Evolutionary conservation across 92 coral and sea anemone genomes (phyloP).

Genomic region (Porites lobata): DNA sequence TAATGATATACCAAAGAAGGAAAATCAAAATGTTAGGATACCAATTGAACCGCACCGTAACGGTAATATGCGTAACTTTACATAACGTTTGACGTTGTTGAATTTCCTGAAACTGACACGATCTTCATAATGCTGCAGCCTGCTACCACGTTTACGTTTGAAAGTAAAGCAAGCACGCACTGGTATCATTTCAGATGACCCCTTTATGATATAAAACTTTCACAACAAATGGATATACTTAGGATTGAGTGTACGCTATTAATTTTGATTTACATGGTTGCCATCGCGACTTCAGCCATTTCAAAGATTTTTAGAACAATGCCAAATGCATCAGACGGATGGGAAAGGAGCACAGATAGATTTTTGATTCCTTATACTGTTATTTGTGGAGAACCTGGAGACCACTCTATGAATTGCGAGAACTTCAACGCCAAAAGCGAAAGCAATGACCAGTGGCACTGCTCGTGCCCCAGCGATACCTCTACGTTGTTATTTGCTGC

Average conservation of each 20-base stretch:
- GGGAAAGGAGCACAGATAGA: slow-evolving; percentile 10
- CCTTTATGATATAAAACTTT: neutral
- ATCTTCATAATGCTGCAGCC: neutral
- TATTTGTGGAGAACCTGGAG: neutral
- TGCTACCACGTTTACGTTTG: neutral
- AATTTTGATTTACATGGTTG: neutral
- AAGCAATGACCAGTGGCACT: neutral
- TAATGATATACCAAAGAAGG: neutral
- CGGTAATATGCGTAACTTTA: neutral
- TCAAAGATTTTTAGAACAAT: slow-evolving; percentile 11
- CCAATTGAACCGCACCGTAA: neutral
- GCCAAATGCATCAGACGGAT: neutral
- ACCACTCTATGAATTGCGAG: neutral
- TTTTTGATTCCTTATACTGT: neutral
- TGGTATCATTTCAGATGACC: neutral
- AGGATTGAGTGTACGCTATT: neutral
- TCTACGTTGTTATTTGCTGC: neutral
- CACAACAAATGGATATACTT: neutral
- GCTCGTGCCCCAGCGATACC: neutral
- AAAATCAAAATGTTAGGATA: neutral
- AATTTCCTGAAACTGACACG: neutral
- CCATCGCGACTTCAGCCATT: neutral
- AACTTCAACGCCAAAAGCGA: slow-evolving; percentile 12
- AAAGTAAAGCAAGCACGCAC: neutral
- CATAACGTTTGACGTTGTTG: neutral